A percentile compares a stretch with the other conserved stretches of the same genome.
These are phyloP conservation scores for Anguilla pacifica DNA, from an alignment of 2,797 vertebrate species.

Conservation along the genomic window DNA sequence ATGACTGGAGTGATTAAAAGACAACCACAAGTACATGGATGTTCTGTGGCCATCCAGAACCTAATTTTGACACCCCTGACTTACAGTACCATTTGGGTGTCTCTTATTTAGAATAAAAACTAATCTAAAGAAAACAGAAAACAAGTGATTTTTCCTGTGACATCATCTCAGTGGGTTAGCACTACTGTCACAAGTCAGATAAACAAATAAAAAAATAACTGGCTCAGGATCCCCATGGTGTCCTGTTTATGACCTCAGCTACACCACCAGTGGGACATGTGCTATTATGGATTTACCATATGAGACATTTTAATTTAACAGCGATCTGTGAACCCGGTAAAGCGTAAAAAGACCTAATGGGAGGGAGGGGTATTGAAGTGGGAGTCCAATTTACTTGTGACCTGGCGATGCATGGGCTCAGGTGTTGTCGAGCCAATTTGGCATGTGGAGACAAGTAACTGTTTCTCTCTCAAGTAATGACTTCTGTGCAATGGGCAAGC, in stretches of 20 bases:
- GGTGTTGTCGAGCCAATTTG: slow-evolving; percentile 44
- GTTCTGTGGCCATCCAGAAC: too few relatives aligned
- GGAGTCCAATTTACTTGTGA: slow-evolving; percentile 44
- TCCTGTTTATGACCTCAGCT: slow-evolving; percentile 52
- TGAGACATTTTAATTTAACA: slow-evolving; percentile 50
- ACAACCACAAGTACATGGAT: too few relatives aligned
- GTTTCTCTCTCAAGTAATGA: slow-evolving; percentile 59
- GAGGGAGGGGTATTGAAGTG: slow-evolving; percentile 35
- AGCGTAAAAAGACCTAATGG: slow-evolving; percentile 47
- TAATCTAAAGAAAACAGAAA: slow-evolving; percentile 12
- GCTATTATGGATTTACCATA: slow-evolving; percentile 32
- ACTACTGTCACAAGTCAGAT: not conserved
- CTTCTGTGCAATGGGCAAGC: slow-evolving; percentile 52
- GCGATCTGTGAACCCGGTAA: slow-evolving; percentile 48
- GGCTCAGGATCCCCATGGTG: not conserved
- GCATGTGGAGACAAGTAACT: slow-evolving; percentile 69
- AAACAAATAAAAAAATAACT: slow-evolving; percentile 32
- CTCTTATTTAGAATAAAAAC: not conserved
- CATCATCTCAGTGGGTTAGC: not conserved
- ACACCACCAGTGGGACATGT: slow-evolving; percentile 35
- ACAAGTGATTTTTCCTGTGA: not conserved
- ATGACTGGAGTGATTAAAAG: too few relatives aligned
- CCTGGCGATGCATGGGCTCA: slow-evolving; percentile 26
- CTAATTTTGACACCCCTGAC: too few relatives aligned
- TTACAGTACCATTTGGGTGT: not conserved